phyloP scores from a whole-genome alignment of 2,888 invertebrate genomes.

The Nomada fabriciana region DNA sequence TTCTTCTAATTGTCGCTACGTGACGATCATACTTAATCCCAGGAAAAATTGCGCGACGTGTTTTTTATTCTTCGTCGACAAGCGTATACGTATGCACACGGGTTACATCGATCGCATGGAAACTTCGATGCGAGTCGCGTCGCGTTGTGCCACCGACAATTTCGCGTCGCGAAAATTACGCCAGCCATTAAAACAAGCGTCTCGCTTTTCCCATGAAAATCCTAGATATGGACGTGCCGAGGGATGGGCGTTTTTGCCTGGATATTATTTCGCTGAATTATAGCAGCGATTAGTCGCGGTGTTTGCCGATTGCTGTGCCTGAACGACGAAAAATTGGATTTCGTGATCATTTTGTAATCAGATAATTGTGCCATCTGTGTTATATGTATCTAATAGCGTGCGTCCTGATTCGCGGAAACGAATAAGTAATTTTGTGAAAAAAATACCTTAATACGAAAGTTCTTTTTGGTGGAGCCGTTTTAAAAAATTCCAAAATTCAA shows the following conservation, averaged over 20 bases:
- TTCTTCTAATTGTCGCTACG: slow-evolving; percentile 39
- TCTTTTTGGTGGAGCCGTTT: too few species aligned
- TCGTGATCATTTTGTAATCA: not conserved
- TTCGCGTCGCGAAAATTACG: slow-evolving; percentile 64
- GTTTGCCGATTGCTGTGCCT: not conserved
- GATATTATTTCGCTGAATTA: slow-evolving; percentile 32
- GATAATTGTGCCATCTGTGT: not conserved
- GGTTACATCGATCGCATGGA: slow-evolving; percentile 72
- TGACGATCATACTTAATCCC: slow-evolving; percentile 41
- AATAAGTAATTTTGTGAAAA: too few species aligned
- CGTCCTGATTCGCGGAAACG: not conserved
- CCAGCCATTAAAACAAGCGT: slow-evolving; percentile 59
- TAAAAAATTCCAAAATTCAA: too few species aligned
- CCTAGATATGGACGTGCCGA: slow-evolving; percentile 50
- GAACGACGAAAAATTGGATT: not conserved
- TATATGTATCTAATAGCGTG: too few species aligned
- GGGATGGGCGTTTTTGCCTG: slow-evolving; percentile 36
- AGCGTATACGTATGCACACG: slow-evolving; percentile 9
- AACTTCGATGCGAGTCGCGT: slow-evolving; percentile 43
- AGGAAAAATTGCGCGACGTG: slow-evolving; percentile 38
- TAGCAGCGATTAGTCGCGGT: slow-evolving; percentile 6
- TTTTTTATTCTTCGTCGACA: slow-evolving; percentile 41
- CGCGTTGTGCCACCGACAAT: slow-evolving; percentile 54
- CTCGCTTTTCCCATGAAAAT: slow-evolving; percentile 53
- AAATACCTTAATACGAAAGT: too few species aligned